Evolutionary conservation across 2,113 vertebrate species (phyloP), one percentile per base, ranked within the genome.

Genomic region (Empidonax alnorum): DNA sequence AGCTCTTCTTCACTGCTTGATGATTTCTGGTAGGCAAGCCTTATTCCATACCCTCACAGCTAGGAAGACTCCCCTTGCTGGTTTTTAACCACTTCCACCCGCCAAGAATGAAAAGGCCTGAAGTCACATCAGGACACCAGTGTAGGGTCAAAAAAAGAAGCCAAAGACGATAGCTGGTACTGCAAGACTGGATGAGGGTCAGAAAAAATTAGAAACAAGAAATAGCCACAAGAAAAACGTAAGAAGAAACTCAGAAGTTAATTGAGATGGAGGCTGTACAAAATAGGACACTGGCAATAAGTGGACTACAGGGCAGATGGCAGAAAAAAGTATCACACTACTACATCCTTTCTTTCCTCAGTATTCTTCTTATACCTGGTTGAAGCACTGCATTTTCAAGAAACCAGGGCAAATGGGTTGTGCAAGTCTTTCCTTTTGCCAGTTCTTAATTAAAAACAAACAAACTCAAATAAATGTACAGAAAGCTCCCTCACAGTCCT

Each of bases 91-190:
- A 94, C 96, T 96, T 96, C 96, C 87, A 27, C 61, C 37, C 8
- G 79, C 63, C 85, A 87, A 96, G 94, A 81, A 94, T 49, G 37
- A 78, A 76, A 35, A 90, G 83, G 85, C 88, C 88, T 94, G 88
- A 94, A 96, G 96, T 96, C 96, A 96, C 56, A 96, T 92, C 96
- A 89, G 96, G 95, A 97, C 96, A 97, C 44, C 58, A 86, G 28
- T 63, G 44, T 17, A 81, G 35, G 76, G 96, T 95, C 93, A 96
- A 90, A 91, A 91, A 75, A 76, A 81, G 86, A 71, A 86, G n/a
- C 56, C 88, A 46, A 88, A 87, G n/a, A 87, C 0, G 1, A 77
- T 24, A 78, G 61, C 52, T 85, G 33, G 33, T 50, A 66, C 24
- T 86, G 37, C 23, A 44, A 73, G 67, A 83, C 10, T 50, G 39